phyloP scores from a whole-genome alignment of 2,113 vertebrate genomes.

The Cervus canadensis region DNA sequence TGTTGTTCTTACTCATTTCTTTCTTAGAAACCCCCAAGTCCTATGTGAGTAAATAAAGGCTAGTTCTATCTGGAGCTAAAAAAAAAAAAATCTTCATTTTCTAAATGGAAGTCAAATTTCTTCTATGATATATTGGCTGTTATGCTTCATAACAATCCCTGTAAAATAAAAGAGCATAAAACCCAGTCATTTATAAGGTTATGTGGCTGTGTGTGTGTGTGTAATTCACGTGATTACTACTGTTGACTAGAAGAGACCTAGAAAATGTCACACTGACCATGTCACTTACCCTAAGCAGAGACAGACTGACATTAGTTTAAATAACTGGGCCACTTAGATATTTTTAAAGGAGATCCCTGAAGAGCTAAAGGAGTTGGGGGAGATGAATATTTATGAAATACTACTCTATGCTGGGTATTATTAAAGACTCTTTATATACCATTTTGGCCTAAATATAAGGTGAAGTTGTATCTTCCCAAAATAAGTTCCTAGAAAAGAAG shows the following conservation, averaged over 20 bases:
- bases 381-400: slow-evolving; percentile 29
- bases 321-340: background rate
- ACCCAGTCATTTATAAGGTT: slow-evolving; percentile 47
- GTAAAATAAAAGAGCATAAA: slow-evolving; percentile 59
- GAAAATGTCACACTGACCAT: background rate
- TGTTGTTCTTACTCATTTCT: slow-evolving; percentile 7
- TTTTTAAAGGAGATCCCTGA: background rate
- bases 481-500: slow-evolving; percentile 25
- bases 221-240: background rate
- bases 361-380: background rate
- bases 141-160: slow-evolving; percentile 48
- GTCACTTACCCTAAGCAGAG: background rate
- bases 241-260: background rate
- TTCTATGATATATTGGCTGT: slow-evolving; percentile 22
- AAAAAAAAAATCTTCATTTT: slow-evolving; percentile 16
- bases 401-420: background rate
- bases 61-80: slow-evolving; percentile 13
- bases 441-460: background rate
- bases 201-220: background rate
- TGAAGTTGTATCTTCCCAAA: slow-evolving; percentile 19
- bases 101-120: slow-evolving; percentile 19
- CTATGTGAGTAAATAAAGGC: background rate
- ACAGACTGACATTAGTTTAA: slow-evolving; percentile 17
- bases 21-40: slow-evolving; percentile 11
- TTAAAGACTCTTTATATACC: background rate